A percentile compares a stretch with the other conserved stretches of the same genome.
These are phyloP conservation scores for Alouatta palliata DNA, from an alignment of 2,113 vertebrate species.

Conservation along the genomic window DNA sequence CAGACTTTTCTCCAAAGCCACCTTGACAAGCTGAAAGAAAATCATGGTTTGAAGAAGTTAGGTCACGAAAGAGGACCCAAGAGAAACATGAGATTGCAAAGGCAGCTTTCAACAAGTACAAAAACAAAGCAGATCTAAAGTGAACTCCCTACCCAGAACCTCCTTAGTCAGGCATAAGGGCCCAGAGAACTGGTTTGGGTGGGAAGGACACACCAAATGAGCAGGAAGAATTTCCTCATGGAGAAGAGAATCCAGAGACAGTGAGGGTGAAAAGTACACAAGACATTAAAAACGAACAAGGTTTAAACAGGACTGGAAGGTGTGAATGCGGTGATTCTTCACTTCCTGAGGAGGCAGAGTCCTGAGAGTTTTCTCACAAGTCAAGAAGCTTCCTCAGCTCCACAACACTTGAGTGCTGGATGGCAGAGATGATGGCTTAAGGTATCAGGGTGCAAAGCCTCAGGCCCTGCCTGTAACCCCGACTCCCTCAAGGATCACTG, in stretches of 20 bases:
- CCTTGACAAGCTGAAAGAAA: slow-evolving; percentile 74
- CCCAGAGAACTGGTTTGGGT: not conserved
- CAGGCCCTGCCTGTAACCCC: not conserved
- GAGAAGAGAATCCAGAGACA: not conserved
- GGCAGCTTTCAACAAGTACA: not conserved
- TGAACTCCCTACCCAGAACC: not conserved
- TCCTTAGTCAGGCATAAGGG: not conserved
- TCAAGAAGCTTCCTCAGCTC: not conserved
- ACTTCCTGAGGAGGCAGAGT: not conserved
- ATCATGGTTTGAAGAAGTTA: slow-evolving; percentile 25
- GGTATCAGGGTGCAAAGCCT: not conserved
- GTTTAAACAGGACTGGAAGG: not conserved
- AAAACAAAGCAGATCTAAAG: not conserved
- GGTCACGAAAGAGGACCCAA: not conserved
- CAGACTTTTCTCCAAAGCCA: slow-evolving; percentile 53
- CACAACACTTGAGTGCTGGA: too few species aligned
- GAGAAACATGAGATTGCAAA: not conserved
- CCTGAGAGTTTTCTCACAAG: not conserved
- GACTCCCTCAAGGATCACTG: not conserved
- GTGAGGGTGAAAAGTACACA: not conserved
- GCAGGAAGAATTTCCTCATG: not conserved
- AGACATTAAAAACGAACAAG: not conserved
- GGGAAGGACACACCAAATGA: not conserved
- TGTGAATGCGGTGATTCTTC: not conserved
- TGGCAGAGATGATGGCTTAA: not conserved